Evolutionary conservation across 2,797 vertebrate species (phyloP), one percentile per base, ranked within the genome.

Genomic region (Sphenodon punctatus): DNA sequence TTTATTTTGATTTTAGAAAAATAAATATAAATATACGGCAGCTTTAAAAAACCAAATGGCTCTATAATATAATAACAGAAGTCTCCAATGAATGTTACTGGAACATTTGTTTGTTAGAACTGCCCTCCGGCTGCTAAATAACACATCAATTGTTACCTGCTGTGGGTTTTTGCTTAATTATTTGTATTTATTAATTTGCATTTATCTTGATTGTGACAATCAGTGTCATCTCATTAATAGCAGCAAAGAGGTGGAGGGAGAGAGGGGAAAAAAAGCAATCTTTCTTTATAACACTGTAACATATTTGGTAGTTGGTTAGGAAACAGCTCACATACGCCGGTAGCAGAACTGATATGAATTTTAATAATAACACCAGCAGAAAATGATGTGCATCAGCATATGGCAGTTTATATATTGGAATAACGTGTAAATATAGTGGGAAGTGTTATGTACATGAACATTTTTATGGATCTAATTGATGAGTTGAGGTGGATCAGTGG

Each of bases 171-270:
- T 80, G 8, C 30, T 71, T 84, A 81, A 80, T 58, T 53, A 66
- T 86, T 84, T 90, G 10, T 78, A 58, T 78, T 85, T 77, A 27
- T 80, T 34, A 84, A 72, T 78, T 69, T 91, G 5, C 16, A 30
- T 70, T 90, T 92, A 60, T 30, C 45, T 88, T 71, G 60, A 41
- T 39, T 93, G 32, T 80, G 32, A 30, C 56, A 81, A 45, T 87
- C 30, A 72, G 55, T 46, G 64, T 8, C 34, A 48, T 49, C 10
- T 75, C 49, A 82, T 89, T 77, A 89, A 63, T 42, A 45, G 43
- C 64, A 86, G 25, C 6, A 69, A 88, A 67, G 61, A 87, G 65
- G 56, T 10, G 71, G 42, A 49, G 41, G 39, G 75, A 79, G 69
- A 53, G 27, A 86, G 23, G 27, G 85, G 36, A 84, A 76, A 75